Percentiles rank a stretch among this genome's conserved stretches.
phyloP scores from a whole-genome alignment of 92 coral and sea anemone species.

The Actinostola sp. region DNA sequence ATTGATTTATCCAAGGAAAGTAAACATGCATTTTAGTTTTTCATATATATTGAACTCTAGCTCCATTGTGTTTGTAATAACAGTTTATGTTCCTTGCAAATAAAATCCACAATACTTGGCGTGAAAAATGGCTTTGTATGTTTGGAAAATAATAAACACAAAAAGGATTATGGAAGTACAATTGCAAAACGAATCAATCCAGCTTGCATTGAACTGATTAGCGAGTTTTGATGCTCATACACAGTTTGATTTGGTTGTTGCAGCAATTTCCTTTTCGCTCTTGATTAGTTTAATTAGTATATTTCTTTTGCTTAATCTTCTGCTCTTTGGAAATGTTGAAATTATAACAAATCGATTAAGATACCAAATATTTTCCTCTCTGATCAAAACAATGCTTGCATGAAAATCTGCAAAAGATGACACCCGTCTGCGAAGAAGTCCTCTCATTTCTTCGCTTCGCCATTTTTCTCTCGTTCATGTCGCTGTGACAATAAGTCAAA shows the following conservation, averaged over 20 bases:
- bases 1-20: neutral
- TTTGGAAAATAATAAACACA: neutral
- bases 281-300: neutral
- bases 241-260: neutral
- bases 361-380: conserved; percentile 16
- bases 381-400: conserved; percentile 3
- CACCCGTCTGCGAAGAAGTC: too few species aligned
- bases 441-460: too few species aligned
- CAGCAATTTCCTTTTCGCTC: neutral
- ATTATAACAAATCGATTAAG: conserved; percentile 11
- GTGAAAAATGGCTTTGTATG: neutral
- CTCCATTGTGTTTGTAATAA: too few species aligned
- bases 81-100: too few species aligned
- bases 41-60: too few species aligned
- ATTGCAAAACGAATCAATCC: neutral
- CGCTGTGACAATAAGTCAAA: too few species aligned
- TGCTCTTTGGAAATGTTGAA: conserved; percentile 1
- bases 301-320: conserved; percentile 1
- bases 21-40: too few species aligned
- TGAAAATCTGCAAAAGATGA: too few species aligned
- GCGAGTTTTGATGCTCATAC: neutral
- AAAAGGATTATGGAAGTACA: neutral
- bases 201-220: neutral
- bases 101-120: neutral
- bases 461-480: too few species aligned